A percentile compares a stretch with the other conserved stretches of the same genome.
phyloP scores from a whole-genome alignment of 2,797 vertebrate genomes.

The Argya squamiceps region DNA sequence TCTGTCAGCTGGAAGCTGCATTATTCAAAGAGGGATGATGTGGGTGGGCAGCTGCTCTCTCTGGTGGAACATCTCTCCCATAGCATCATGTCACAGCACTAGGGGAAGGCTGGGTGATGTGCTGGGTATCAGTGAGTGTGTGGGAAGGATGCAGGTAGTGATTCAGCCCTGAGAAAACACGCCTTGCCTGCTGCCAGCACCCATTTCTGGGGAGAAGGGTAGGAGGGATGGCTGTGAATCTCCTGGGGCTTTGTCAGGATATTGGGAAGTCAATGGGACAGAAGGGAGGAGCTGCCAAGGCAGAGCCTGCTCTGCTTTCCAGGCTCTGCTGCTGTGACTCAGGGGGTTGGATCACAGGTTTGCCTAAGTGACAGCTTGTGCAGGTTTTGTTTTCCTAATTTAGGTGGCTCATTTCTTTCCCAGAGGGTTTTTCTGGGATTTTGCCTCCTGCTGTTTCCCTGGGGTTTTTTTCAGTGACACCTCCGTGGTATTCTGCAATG shows the following conservation, averaged over 20 bases:
- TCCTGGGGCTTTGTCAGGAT: not conserved
- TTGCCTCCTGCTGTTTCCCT: not conserved
- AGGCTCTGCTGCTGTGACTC: constrained; percentile 33
- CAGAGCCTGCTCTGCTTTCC: constrained; percentile 9
- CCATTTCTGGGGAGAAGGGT: not conserved
- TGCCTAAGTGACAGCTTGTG: not conserved
- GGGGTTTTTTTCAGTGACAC: not conserved
- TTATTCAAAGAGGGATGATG: not conserved
- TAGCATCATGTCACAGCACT: rapidly evolving
- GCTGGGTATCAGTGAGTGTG: not conserved
- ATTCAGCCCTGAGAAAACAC: not conserved
- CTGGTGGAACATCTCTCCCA: not conserved
- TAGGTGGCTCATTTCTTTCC: not conserved
- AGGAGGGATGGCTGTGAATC: not conserved
- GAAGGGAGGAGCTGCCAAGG: not conserved
- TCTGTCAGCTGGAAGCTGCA: not conserved
- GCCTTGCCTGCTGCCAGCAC: not conserved
- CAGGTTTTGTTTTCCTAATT: not conserved
- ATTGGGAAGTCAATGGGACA: not conserved
- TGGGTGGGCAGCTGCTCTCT: not conserved
- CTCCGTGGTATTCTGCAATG: rapidly evolving
- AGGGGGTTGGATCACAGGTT: not conserved
- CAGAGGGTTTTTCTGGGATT: not conserved
- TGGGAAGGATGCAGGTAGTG: not conserved
- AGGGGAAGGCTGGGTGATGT: not conserved